A percentile compares a stretch with the other conserved stretches of the same genome.
Evolutionary conservation across 1,140 invertebrate genomes (phyloP).

Genomic region (Triops longicaudatus): DNA sequence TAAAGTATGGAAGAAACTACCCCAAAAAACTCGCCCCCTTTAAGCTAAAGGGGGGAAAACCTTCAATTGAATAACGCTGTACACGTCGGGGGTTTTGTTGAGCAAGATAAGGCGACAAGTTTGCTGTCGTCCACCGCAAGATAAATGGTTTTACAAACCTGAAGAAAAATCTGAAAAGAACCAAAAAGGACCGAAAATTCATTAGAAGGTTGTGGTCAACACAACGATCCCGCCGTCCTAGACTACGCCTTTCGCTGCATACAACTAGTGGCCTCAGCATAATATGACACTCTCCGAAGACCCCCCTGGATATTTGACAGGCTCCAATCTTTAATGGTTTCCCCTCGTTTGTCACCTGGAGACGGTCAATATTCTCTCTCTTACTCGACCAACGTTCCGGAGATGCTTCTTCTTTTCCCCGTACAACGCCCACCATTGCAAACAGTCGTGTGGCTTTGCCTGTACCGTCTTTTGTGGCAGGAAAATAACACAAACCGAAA

Average conservation of each 20-base stretch:
- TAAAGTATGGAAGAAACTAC: too few relatives aligned
- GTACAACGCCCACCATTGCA: background rate
- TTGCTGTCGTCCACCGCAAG: background rate
- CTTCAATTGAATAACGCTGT: background rate
- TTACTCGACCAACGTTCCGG: too few relatives aligned
- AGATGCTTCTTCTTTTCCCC: background rate
- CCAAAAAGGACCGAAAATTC: background rate
- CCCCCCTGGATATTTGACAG: slow-evolving; percentile 14
- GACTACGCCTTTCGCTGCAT: background rate
- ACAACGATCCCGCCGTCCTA: background rate
- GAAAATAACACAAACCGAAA: background rate
- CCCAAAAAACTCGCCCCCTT: too few relatives aligned
- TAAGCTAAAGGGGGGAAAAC: too few relatives aligned
- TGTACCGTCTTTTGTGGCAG: background rate
- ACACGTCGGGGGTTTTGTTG: background rate
- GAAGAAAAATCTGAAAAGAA: background rate
- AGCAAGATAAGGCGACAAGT: background rate
- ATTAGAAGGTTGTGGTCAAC: background rate
- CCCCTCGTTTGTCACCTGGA: background rate
- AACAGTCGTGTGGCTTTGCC: background rate
- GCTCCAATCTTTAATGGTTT: slow-evolving; percentile 12
- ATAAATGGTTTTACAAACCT: background rate
- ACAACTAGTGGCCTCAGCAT: background rate
- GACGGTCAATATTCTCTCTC: background rate
- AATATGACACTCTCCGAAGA: background rate